These are phyloP conservation scores for Thalassarche chlororhynchos DNA, from an alignment of 2,113 vertebrate genomes.

Conservation along the genomic window DNA sequence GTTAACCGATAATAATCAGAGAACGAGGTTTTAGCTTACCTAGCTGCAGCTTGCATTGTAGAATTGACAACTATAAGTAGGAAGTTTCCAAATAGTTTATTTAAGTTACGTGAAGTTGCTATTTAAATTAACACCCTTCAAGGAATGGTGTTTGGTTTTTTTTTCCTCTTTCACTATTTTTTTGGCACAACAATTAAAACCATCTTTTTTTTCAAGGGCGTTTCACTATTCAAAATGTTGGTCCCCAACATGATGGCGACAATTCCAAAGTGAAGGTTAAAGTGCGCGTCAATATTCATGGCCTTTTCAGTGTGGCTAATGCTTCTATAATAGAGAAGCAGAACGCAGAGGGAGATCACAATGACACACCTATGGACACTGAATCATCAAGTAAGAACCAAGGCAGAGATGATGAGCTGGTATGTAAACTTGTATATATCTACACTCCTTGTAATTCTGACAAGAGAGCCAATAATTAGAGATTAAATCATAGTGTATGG, in stretches of 20 bases:
- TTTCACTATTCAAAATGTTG: constrained; percentile 91
- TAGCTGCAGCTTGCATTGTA: neutral
- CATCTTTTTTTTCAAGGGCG: constrained; percentile 64
- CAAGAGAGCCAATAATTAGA: neutral
- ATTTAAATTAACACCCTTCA: neutral
- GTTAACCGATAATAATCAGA: neutral
- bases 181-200: neutral
- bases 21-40: neutral
- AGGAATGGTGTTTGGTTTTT: too few species aligned
- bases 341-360: constrained; percentile 78
- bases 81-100: neutral
- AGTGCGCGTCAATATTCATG: constrained; percentile 91
- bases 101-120: neutral
- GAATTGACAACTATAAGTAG: neutral
- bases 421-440: constrained; percentile 62
- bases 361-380: constrained; percentile 86
- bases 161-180: neutral
- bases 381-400: constrained; percentile 85
- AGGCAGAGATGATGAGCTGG: constrained; percentile 86
- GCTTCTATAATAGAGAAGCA: constrained; percentile 92
- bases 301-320: constrained; percentile 91
- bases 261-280: constrained; percentile 96
- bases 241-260: constrained; percentile 89
- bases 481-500: neutral
- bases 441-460: neutral